A percentile compares a stretch with the other conserved stretches of the same genome.
Evolutionary conservation across 2,888 invertebrate genomes (phyloP).

Genomic region (Thereva nobilitata): DNA sequence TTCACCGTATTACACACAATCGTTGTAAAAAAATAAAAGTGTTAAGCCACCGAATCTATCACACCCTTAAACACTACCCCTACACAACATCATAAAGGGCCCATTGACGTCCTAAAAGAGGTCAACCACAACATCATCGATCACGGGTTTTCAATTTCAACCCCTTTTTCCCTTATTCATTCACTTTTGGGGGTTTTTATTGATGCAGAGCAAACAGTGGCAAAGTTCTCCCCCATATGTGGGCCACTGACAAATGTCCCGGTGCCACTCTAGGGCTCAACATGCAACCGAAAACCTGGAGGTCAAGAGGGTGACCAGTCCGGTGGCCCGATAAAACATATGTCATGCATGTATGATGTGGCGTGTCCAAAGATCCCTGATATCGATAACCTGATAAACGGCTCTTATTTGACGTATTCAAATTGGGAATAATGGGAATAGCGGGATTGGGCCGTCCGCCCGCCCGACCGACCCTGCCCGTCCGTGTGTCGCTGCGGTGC

Average conservation of each 20-base stretch:
- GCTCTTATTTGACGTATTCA: slow-evolving; percentile 38
- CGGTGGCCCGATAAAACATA: slow-evolving; percentile 37
- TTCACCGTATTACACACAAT: slow-evolving; percentile 21
- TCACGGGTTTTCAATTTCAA: slow-evolving; percentile 36
- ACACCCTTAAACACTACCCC: slow-evolving; percentile 29
- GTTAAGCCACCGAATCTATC: slow-evolving; percentile 31
- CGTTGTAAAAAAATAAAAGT: slow-evolving; percentile 16
- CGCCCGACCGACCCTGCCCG: not conserved
- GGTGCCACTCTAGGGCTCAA: slow-evolving; percentile 17
- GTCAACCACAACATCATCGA: slow-evolving; percentile 42
- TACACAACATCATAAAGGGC: not conserved
- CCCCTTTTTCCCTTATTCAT: slow-evolving; percentile 24
- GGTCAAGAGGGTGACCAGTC: slow-evolving; percentile 37
- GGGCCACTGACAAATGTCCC: slow-evolving; percentile 39
- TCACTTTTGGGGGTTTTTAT: not conserved
- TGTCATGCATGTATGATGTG: slow-evolving; percentile 41
- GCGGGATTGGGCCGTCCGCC: slow-evolving; percentile 8
- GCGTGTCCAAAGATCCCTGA: slow-evolving; percentile 42
- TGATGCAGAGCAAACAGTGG: slow-evolving; percentile 3
- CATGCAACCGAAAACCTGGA: slow-evolving; percentile 33
- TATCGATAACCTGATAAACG: slow-evolving; percentile 42
- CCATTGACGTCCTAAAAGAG: slow-evolving; percentile 28
- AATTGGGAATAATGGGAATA: slow-evolving; percentile 40
- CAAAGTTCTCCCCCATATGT: slow-evolving; percentile 19
- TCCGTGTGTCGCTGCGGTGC: not conserved